Base-by-base conservation (phyloP, 1,140 invertebrate species). In the Fopius arisanus region DNA sequence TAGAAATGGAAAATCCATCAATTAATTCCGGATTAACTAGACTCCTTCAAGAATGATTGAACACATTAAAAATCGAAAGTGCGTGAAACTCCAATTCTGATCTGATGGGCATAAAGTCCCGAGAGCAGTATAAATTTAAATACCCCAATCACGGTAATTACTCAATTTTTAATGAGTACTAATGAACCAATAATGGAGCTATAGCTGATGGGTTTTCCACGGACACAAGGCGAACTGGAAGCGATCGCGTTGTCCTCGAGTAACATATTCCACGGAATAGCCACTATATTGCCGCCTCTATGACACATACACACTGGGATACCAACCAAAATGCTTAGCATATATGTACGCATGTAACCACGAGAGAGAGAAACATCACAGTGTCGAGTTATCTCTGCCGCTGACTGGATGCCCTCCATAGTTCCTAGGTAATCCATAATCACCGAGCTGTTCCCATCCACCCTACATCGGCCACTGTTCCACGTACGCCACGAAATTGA, bases 371-470 rank as follows among this genome's bases (percentile, higher is more conserved):
- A 65, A 65, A 65, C n/a, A 65, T 33, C 54, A 59, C 54, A 54
- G 43, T 29, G 51, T 70, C 69, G 51, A 77, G 77, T 77, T 78
- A 79, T 79, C 77, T 77, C 68, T 77, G 72, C 72, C 66, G 67
- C 67, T 72, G 74, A 77, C 74, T 80, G 65, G 43, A 59, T 65
- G 68, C 67, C 77, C 73, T 48, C 63, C 23, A 19, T 28, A 68
- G 74, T 31, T 62, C 69, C n/a, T 68, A 77, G 74, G 72, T 78
- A 80, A 80, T 78, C 78, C 76, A 78, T 80, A 80, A 80, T 80
- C 78, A 70, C 67, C 54, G 43, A 63, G 59, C 67, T 67, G 73
- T 48, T 31, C 62, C n/a, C 29, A 31, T 33, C 14, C n/a, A 28
- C 28, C 33, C 33, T 65, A 31, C 28, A 65, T 28, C 7, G 29